Conservation (phyloP, 2,797 vertebrate genomes). For the Borostomias antarcticus region DNA sequence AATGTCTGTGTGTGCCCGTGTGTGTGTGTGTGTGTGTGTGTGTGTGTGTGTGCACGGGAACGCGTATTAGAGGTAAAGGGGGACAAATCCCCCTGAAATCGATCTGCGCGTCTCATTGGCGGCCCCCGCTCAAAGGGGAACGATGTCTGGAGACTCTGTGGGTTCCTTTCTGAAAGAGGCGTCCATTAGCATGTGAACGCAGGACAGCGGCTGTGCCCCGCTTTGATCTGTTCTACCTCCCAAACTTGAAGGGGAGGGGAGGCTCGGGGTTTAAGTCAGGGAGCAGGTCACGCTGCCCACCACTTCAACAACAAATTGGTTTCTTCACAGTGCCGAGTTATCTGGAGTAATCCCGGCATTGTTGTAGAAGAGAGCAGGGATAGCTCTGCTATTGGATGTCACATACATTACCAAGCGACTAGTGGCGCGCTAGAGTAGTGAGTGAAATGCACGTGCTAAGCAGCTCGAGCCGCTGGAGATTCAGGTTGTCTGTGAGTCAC, state of each 20-base stretch:
- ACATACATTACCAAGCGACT: not conserved
- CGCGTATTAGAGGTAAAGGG: not conserved
- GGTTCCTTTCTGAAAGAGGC: slow-evolving; percentile 48
- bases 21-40: slow-evolving; percentile 21
- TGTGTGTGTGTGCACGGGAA: not conserved
- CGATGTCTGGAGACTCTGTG: slow-evolving; percentile 35
- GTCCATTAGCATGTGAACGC: slow-evolving; percentile 65
- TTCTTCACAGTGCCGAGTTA: slow-evolving; percentile 49
- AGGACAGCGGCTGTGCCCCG: slow-evolving; percentile 39
- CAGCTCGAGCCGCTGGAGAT: not conserved
- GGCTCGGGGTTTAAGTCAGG: slow-evolving; percentile 49
- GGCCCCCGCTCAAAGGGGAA: slow-evolving; percentile 31
- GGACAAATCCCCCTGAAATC: slow-evolving; percentile 52
- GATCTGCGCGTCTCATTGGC: slow-evolving; percentile 49
- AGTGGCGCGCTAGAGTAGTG: not conserved
- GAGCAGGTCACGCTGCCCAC: slow-evolving; percentile 48
- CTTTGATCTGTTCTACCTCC: slow-evolving; percentile 64
- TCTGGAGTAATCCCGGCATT: slow-evolving; percentile 50
- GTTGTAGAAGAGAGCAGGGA: slow-evolving; percentile 28
- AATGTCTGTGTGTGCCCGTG: slow-evolving; percentile 11
- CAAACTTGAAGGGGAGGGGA: slow-evolving; percentile 57
- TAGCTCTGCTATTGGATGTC: slow-evolving; percentile 9
- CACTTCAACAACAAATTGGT: slow-evolving; percentile 66
- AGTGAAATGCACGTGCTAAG: not conserved
- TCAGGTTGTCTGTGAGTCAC: not conserved